Evolutionary conservation across 2,113 vertebrate genomes (phyloP).

Genomic region (Mastomys coucha): DNA sequence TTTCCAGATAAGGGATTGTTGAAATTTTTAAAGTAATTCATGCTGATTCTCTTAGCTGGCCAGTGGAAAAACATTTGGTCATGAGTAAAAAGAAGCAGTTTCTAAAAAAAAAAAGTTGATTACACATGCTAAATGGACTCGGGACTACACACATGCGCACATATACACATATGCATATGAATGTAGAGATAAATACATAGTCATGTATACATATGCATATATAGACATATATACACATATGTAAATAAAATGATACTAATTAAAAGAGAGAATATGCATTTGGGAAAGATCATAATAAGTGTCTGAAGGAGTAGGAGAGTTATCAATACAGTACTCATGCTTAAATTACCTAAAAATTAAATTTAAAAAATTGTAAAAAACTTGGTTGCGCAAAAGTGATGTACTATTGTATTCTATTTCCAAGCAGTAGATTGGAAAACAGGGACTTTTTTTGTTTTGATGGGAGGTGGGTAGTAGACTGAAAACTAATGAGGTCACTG

Average conservation of each 20-base stretch:
- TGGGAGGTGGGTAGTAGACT: background rate
- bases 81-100: conserved; percentile 7
- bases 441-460: background rate
- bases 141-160: background rate
- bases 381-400: background rate
- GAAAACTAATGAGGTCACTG: background rate
- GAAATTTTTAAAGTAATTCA: background rate
- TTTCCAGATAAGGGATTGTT: background rate
- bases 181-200: background rate
- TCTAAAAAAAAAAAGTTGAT: conserved; percentile 3
- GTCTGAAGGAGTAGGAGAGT: background rate
- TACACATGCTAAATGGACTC: background rate
- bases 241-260: background rate
- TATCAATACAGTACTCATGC: background rate
- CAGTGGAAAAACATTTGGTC: background rate
- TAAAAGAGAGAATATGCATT: background rate
- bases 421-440: background rate
- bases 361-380: background rate
- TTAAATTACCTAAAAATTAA: background rate
- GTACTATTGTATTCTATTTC: background rate
- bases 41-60: background rate
- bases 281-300: background rate
- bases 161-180: background rate
- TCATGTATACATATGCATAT: background rate
- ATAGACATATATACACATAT: background rate